These are phyloP conservation scores for Leuciscus waleckii DNA, from an alignment of 2,797 vertebrate genomes.

Conservation along the genomic window DNA sequence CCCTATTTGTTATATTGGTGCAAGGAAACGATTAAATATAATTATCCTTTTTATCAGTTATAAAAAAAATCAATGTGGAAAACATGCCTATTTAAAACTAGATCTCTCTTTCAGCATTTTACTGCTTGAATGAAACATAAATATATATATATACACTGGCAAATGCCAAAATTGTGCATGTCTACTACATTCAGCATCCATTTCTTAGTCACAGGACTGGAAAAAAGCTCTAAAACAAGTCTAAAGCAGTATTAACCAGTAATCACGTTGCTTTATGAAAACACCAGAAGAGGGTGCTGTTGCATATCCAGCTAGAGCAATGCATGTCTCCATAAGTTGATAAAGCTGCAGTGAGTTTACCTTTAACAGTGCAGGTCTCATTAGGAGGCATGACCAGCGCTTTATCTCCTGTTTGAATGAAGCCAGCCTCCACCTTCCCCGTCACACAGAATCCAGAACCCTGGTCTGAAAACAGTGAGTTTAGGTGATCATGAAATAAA, in stretches of 20 bases:
- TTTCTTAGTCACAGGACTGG: background rate
- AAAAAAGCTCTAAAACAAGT: background rate
- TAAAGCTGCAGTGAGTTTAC: conserved; percentile 70
- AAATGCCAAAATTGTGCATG: background rate
- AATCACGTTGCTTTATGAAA: background rate
- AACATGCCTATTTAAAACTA: no score
- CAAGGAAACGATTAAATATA: background rate
- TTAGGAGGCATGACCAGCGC: conserved; percentile 95
- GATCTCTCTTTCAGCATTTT: background rate
- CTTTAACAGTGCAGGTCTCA: conserved; percentile 97
- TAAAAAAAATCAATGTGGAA: no score
- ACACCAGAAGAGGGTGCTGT: conserved; percentile 69
- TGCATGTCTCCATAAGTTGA: background rate
- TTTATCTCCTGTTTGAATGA: conserved; percentile 90
- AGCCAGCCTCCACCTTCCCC: conserved; percentile 97
- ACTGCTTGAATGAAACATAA: background rate
- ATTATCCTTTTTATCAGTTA: no score
- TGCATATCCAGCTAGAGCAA: conserved; percentile 5
- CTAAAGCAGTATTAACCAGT: background rate
- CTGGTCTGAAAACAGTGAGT: conserved; percentile 82
- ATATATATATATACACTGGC: background rate
- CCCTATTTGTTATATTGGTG: background rate
- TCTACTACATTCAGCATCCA: background rate
- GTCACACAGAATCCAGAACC: conserved; percentile 98
- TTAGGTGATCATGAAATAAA: background rate